Conservation (phyloP, 2,797 vertebrate genomes). For the Meriones psammophilus region DNA sequence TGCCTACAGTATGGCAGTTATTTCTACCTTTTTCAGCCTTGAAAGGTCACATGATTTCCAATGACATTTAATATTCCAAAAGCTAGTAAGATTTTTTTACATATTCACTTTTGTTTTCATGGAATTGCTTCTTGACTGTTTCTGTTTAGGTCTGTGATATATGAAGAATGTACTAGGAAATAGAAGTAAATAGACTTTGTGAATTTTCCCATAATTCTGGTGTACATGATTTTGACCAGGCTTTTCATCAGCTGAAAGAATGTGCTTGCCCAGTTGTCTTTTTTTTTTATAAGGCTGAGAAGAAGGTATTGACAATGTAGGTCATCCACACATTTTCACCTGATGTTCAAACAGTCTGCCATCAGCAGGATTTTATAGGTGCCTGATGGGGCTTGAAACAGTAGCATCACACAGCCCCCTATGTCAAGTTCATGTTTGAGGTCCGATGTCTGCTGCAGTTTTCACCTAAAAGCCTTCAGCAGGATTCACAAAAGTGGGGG, state of each 20-base stretch:
- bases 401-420: not conserved
- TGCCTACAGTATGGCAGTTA: not conserved
- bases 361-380: constrained; percentile 36
- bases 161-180: not conserved
- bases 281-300: constrained; percentile 48
- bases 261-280: not conserved
- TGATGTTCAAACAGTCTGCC: constrained; percentile 28
- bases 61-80: not conserved
- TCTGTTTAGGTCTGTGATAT: not conserved
- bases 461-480: constrained; percentile 75
- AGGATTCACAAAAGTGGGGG: constrained; percentile 34
- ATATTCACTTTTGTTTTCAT: constrained; percentile 60
- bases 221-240: not conserved
- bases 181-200: not conserved
- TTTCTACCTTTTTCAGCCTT: not conserved
- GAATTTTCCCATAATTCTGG: not conserved
- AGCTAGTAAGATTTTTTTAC: not conserved
- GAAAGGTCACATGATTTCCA: constrained; percentile 1
- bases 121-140: not conserved
- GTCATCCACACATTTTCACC: not conserved
- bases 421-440: constrained; percentile 69
- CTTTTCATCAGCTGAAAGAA: not conserved
- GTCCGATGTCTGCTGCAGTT: constrained; percentile 73
- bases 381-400: not conserved
- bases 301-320: constrained; percentile 17